These are phyloP conservation scores for Darevskia nairensis DNA, from an alignment of 2,797 vertebrate species.

Conservation along the genomic window DNA sequence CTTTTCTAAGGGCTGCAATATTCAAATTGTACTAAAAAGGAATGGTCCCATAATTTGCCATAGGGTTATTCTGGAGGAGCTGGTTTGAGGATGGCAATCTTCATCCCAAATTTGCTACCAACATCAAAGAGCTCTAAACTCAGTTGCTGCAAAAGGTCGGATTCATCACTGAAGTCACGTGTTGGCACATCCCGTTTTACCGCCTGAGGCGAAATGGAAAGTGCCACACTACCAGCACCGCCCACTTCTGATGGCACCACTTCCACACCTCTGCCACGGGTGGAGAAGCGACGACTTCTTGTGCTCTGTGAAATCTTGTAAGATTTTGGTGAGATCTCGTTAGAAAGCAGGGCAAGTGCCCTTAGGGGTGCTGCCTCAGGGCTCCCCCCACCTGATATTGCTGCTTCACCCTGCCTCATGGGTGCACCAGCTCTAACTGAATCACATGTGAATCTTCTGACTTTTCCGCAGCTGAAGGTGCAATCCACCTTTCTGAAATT, in stretches of 20 bases:
- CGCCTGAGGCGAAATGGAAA: no score
- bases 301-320: no score
- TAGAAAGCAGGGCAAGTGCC: no score
- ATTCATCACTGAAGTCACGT: rapidly evolving
- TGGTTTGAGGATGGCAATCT: background rate
- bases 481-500: rapidly evolving
- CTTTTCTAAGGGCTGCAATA: background rate
- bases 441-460: background rate
- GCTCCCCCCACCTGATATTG: no score
- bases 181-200: no score
- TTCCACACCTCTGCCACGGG: background rate
- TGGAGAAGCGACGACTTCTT: no score
- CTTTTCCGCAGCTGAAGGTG: background rate
- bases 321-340: no score
- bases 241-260: no score
- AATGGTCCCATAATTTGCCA: background rate
- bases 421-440: no score
- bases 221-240: no score
- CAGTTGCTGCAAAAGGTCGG: background rate
- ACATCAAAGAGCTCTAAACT: background rate
- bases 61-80: background rate
- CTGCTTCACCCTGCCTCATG: no score
- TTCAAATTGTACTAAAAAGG: background rate
- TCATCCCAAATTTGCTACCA: background rate
- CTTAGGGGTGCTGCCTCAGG: no score